A percentile compares a stretch with the other conserved stretches of the same genome.
These are phyloP conservation scores for Bolinopsis microptera DNA, from an alignment of 37 sponge, comb jelly and placozoan genomes.

Conservation along the genomic window DNA sequence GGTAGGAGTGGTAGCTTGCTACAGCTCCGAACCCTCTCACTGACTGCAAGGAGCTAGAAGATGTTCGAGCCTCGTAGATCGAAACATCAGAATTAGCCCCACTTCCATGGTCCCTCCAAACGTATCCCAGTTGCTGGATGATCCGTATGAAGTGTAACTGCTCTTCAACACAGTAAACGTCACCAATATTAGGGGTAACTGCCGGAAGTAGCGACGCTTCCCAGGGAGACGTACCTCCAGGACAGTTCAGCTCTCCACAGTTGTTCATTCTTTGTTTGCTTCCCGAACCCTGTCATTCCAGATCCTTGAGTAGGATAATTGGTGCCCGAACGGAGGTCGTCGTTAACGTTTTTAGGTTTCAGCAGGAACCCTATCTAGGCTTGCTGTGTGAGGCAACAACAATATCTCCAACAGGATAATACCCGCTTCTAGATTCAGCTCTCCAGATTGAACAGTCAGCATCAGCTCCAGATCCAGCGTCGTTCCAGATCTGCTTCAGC, in stretches of 20 bases:
- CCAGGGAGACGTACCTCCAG: not conserved
- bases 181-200: not conserved
- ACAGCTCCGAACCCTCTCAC: not conserved
- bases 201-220: not conserved
- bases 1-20: not conserved
- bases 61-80: not conserved
- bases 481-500: not conserved
- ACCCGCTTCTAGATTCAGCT: not conserved
- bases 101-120: not conserved
- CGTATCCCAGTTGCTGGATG: not conserved
- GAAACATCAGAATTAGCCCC: not conserved
- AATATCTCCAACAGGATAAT: slow-evolving; percentile 4
- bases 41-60: not conserved
- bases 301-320: not conserved
- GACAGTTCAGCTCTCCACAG: not conserved
- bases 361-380: not conserved
- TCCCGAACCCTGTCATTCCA: not conserved
- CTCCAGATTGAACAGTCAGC: not conserved
- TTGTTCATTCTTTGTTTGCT: not conserved
- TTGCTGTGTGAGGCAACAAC: not conserved
- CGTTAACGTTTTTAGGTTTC: not conserved
- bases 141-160: not conserved
- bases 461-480: not conserved
- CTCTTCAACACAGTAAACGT: slow-evolving; percentile 3
- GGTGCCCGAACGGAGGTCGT: not conserved